phyloP scores from a whole-genome alignment of 2,888 invertebrate genomes.

The Agrypnus murinus region DNA sequence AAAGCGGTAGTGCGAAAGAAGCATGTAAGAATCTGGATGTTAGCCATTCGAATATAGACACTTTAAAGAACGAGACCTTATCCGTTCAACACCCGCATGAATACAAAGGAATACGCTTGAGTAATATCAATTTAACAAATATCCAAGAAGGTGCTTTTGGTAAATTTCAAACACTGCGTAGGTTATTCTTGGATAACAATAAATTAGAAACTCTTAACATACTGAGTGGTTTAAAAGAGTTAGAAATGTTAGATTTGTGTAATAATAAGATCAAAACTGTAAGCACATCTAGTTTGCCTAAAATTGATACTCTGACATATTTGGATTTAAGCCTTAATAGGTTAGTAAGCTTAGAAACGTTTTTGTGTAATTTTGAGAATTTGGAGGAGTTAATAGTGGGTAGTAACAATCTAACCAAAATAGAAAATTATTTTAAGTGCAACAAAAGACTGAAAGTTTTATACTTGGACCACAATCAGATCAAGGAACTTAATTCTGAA shows the following conservation, averaged over 20 bases:
- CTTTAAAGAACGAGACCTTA: no score
- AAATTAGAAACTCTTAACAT: background rate
- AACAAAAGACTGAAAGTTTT: background rate
- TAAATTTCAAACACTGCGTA: no score
- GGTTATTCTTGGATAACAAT: no score
- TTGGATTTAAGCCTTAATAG: slow-evolving; percentile 27
- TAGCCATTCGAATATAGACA: no score
- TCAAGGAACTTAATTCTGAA: background rate
- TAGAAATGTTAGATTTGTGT: slow-evolving; percentile 65
- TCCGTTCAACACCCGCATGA: no score
- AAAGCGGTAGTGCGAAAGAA: no score
- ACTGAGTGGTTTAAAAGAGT: slow-evolving; percentile 60
- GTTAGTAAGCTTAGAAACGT: background rate
- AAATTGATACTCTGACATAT: slow-evolving; percentile 1
- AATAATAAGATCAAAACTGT: slow-evolving; percentile 61
- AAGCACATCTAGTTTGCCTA: background rate
- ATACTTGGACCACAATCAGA: slow-evolving; percentile 3
- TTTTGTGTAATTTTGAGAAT: slow-evolving; percentile 30
- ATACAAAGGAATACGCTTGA: no score
- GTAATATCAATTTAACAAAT: no score
- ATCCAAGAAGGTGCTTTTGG: no score
- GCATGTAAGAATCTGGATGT: no score
- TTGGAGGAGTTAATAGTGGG: slow-evolving; percentile 53
- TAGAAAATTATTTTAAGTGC: slow-evolving; percentile 50
- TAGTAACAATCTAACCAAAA: slow-evolving; percentile 66